Base-by-base conservation (phyloP, 2,888 invertebrate species). In the Mesochorus sp. region DNA sequence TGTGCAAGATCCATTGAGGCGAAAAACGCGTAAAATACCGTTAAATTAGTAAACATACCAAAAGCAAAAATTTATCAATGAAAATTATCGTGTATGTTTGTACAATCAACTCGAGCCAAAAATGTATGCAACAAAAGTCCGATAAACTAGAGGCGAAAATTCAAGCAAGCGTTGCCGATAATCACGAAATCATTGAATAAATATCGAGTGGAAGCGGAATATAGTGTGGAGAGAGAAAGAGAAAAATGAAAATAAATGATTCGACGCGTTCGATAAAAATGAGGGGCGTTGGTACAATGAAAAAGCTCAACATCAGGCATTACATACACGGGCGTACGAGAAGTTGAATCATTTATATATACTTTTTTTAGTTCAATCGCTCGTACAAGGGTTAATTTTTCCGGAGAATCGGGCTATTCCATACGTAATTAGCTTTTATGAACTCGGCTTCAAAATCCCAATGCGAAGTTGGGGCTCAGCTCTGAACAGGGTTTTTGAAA, bases 191-290 rank as follows among this genome's bases (percentile, higher is more conserved):
- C 77, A 78, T 62, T 51, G 51, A 78, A 44, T 62, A 51, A 78
- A 70, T 70, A 70, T 59, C 26, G 42, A 24, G 37, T 55, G 49
- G 34, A 49, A 59, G 37, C 34, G 37, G 12, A 26, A 6, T n/a
- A n/a, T n/a, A n/a, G n/a, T n/a, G n/a, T n/a, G n/a, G n/a, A 37
- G 21, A 44, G 31, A 47, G 37, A 34, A 21, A 4, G 26, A 37
- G 53, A 51, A 31, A 53, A 67, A 61, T 61, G 74, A 31, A 74
- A 74, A 74, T 78, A 44, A 78, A 78, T 74, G 68, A 78, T 74
- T 37, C 64, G 31, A 51, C 34, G 57, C 21, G 47, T 51, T 14
- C 70, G 64, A 74, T 62, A 24, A 64, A 68, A 67, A 72, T n/a
- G n/a, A 44, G 47, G 67, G 28, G 71, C 49, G 21, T 39, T 49